phyloP scores from a whole-genome alignment of 2,888 invertebrate species.

The Saturnia japonica region DNA sequence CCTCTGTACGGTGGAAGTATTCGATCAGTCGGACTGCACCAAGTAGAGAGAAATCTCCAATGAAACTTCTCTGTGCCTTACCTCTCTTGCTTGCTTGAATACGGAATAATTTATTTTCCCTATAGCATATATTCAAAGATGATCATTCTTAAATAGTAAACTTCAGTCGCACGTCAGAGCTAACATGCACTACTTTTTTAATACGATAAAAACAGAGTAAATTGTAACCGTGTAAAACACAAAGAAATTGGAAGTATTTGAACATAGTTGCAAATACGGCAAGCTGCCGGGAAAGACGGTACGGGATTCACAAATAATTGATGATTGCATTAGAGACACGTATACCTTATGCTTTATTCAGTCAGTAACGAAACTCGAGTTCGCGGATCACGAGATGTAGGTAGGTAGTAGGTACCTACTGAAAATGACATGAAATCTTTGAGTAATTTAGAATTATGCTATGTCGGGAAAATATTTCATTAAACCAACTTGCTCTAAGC shows the following conservation, averaged over 20 bases:
- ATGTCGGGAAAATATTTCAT: background rate
- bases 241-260: background rate
- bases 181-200: background rate
- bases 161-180: background rate
- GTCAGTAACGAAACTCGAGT: constrained; percentile 34
- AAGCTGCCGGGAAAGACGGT: constrained; percentile 26
- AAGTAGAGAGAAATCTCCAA: too few species aligned
- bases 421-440: constrained; percentile 46
- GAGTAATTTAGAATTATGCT: constrained; percentile 36
- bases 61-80: too few species aligned
- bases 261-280: constrained; percentile 43
- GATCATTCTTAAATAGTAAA: too few species aligned
- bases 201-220: background rate
- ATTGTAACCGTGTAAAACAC: background rate
- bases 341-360: constrained; percentile 75
- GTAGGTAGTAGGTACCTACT: too few species aligned
- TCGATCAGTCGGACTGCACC: too few species aligned
- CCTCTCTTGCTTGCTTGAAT: too few species aligned
- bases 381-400: constrained; percentile 28
- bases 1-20: too few species aligned
- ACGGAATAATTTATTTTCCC: too few species aligned
- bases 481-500: background rate
- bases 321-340: constrained; percentile 79
- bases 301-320: constrained; percentile 64
- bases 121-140: too few species aligned